Base-by-base conservation (phyloP, 2,113 vertebrate species). In the Aix galericulata region DNA sequence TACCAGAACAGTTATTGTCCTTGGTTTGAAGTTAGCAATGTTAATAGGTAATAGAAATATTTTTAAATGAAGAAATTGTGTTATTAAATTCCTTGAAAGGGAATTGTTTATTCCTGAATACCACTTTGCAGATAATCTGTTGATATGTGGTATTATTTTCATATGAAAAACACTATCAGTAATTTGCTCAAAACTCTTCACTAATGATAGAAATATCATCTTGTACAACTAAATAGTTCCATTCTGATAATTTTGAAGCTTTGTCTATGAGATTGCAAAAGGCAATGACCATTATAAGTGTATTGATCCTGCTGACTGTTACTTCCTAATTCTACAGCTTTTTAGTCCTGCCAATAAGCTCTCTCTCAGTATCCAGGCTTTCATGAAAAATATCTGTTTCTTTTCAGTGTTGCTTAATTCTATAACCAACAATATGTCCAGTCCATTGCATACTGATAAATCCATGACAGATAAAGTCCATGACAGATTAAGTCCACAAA, bases 101-200 rank as follows among this genome's bases (percentile, higher is more conserved):
- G 8, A 77, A 87, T 58, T 5, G 7, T 85, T 89, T 85, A 58
- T 64, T 85, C 12, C n/a, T 66, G 23, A 82, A 87, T 69, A 53
- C 3, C 32, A 82, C 34, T 82, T 64, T 60, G 21, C 34, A 85
- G 50, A 25, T 82, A 59, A 71, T 81, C 25, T 82, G 11, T 59
- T 58, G 53, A 42, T 34, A 85, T 4, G 20, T 13, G 18, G 72
- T 60, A 40, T 31, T 10, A 18, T 55, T 73, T 81, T 92, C 27
- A 22, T n/a, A 40, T 42, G 58, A 94, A 97, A 97, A 93, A 95
- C 82, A 60, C 80, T 91, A 88, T 78, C 75, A 96, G 68, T 91
- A 92, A 82, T 81, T 92, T 91, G 9, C 82, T 97, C 89, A 94
- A 90, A 92, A 82, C 64, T 66, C 72, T 91, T 94, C 90, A 87